Percentiles rank a stretch among this genome's conserved stretches.
Conservation (phyloP, 23 tunicate genomes). For the Styela clava region DNA sequence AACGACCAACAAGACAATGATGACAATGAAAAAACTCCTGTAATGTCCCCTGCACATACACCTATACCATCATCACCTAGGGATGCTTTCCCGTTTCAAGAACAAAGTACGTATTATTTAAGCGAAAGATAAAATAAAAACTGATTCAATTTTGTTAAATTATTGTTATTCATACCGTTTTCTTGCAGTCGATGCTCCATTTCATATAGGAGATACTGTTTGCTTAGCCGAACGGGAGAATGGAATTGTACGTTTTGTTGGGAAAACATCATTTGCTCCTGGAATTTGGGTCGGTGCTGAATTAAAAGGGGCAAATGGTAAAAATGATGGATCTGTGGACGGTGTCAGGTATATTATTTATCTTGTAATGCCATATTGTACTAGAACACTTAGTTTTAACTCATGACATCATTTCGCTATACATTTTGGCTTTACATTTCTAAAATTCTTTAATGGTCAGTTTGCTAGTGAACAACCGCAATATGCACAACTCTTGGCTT, state of each 20-base stretch:
- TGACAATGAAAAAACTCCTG: conserved; percentile 73
- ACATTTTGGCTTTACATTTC: too few species aligned
- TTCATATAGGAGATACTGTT: conserved; percentile 16
- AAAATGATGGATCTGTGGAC: conserved; percentile 77
- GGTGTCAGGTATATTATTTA: conserved; percentile 17
- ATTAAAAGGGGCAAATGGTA: conserved; percentile 39
- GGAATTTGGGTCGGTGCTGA: conserved; percentile 88
- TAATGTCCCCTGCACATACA: conserved; percentile 38
- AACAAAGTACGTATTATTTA: background rate
- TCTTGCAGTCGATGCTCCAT: background rate
- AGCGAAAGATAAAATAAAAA: background rate
- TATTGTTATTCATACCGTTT: too few species aligned
- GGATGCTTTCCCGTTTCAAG: background rate
- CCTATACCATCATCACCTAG: conserved; percentile 4
- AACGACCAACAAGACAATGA: too few species aligned
- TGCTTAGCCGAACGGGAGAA: conserved; percentile 19
- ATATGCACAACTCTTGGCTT: too few species aligned
- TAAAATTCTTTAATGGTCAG: too few species aligned
- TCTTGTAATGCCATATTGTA: background rate
- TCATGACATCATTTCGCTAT: too few species aligned
- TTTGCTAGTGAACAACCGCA: too few species aligned
- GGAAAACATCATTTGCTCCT: conserved; percentile 60
- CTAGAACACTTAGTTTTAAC: background rate
- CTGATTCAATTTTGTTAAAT: background rate
- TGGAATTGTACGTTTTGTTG: conserved; percentile 49